Evolutionary conservation across 2,797 vertebrate species (phyloP), one percentile per base, ranked within the genome.

Genomic region (Cichlasoma orientale): DNA sequence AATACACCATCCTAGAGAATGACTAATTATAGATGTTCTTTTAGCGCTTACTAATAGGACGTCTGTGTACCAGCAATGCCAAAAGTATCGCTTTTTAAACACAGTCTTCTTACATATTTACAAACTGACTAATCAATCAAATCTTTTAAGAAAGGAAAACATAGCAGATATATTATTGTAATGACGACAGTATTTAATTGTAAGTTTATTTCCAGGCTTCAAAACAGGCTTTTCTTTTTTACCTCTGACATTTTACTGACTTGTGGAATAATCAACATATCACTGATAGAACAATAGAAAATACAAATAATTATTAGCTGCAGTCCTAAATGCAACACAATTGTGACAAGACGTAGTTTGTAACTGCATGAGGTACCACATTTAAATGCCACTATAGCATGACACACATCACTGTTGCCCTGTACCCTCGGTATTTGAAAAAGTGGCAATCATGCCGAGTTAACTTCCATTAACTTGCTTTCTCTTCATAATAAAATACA

Each of bases 401-500:
- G 50, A 72, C 33, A 59, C n/a, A 59, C 54, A 63, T 16, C 7
- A 1, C 16, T 72, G 27, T 29, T 14, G 19, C 54, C 54, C 5
- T 41, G 36, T 84, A 57, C 63, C 25, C 38, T 19, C 47, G 71
- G 74, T 73, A 3, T 55, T 77, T 41, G n/a, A 53, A 16, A 14
- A 36, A 21, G 7, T 54, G 13, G 47, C 63, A 61, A 83, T 82
- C 71, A 82, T 52, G 73, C 55, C 5, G 68, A 59, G 68, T 84
- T 84, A 86, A 88, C 79, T 80, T 56, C 63, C 57, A 55, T 84
- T 80, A 82, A 82, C 58, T 84, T 74, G 36, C 56, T 68, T 74
- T 82, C 23, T 79, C 76, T 85, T 83, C 72, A 79, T 72, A 87
- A 11, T 50, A 33, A 50, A 71, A 84, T 44, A 77, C 59, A 55